These are phyloP conservation scores for Tachuris rubrigastra DNA, from an alignment of 2,113 vertebrate genomes.

Conservation along the genomic window DNA sequence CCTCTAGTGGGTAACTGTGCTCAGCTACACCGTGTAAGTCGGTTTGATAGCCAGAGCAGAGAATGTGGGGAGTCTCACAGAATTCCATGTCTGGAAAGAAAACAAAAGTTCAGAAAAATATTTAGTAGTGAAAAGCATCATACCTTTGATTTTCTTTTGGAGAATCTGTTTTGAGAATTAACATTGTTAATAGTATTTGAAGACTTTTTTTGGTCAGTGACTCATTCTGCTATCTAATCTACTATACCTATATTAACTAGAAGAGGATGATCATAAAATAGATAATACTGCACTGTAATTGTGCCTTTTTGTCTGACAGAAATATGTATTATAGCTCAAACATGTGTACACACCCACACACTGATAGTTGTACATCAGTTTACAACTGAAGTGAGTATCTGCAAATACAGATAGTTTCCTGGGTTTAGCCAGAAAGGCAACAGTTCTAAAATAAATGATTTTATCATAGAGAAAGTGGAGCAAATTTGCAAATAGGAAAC, in stretches of 20 bases:
- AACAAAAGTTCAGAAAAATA: slow-evolving; percentile 14
- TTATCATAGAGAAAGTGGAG: neutral
- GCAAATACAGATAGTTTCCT: neutral
- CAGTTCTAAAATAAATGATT: neutral
- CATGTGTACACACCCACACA: neutral
- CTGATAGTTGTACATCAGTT: neutral
- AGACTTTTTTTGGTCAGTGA: neutral
- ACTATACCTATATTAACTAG: neutral
- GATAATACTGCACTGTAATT: neutral
- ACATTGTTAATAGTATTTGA: neutral
- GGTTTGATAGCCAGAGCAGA: slow-evolving; percentile 86
- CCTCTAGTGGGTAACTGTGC: slow-evolving; percentile 85
- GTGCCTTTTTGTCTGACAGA: neutral
- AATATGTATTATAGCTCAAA: neutral
- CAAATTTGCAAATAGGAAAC: neutral
- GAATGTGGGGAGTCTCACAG: slow-evolving; percentile 83
- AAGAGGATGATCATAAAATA: neutral
- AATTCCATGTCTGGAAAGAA: slow-evolving; percentile 87
- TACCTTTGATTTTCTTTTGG: neutral
- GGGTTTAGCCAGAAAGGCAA: neutral
- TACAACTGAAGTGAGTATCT: neutral
- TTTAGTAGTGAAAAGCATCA: neutral
- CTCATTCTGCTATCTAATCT: neutral
- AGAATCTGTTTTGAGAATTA: neutral
- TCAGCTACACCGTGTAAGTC: slow-evolving; percentile 78